Evolutionary conservation across 1,140 invertebrate genomes (phyloP).

Genomic region (Cotesia glomerata): DNA sequence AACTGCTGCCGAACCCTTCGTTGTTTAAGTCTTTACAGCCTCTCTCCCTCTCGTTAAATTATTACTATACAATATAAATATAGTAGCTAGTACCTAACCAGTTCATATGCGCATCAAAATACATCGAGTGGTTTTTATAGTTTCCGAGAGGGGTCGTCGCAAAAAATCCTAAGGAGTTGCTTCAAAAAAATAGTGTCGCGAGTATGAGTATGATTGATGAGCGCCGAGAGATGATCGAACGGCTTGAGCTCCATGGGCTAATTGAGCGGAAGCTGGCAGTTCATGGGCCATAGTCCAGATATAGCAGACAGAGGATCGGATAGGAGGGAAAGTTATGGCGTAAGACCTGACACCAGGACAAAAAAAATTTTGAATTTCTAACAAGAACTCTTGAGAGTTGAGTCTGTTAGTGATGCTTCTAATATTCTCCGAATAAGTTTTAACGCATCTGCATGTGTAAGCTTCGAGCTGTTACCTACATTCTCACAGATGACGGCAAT

Average conservation of each 20-base stretch:
- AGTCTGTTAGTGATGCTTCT: not conserved
- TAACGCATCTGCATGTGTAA: constrained; percentile 36
- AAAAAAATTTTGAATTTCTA: constrained; percentile 28
- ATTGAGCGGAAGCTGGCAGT: constrained; percentile 38
- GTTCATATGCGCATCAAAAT: not conserved
- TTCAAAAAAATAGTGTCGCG: constrained; percentile 18
- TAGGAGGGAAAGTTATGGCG: not conserved
- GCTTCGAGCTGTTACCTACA: constrained; percentile 32
- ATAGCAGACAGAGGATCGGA: no score
- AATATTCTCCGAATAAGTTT: not conserved
- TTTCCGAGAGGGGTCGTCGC: not conserved
- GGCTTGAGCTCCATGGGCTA: constrained; percentile 33
- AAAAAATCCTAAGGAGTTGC: constrained; percentile 13
- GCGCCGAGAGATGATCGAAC: constrained; percentile 41
- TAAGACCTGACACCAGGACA: constrained; percentile 17
- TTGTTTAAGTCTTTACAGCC: not conserved
- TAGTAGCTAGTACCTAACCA: not conserved
- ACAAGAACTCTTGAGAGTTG: not conserved
- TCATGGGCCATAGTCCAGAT: not conserved
- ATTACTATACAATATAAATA: no score
- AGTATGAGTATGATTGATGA: constrained; percentile 31
- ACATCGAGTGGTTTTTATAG: constrained; percentile 23
- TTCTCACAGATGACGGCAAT: constrained; percentile 42
- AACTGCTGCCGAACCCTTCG: constrained; percentile 26
- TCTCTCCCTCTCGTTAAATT: no score